Conservation (phyloP, 2,888 invertebrate genomes). For the Phymatocera aterrima region DNA sequence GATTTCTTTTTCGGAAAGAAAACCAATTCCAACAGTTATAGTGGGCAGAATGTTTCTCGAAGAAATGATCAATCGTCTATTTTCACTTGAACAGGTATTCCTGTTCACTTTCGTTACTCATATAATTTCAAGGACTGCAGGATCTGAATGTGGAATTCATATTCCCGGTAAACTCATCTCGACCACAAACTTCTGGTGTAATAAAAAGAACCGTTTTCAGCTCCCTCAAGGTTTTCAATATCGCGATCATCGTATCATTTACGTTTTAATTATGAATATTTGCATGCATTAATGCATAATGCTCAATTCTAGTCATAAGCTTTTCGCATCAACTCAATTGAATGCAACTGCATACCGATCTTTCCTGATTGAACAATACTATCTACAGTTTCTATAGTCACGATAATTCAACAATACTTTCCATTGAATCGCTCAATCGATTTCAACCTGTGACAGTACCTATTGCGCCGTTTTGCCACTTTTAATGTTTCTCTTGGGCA, state of each 20-base stretch:
- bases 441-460: not conserved
- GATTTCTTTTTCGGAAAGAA: no score
- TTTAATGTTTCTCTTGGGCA: not conserved
- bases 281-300: not conserved
- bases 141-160: not conserved
- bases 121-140: not conserved
- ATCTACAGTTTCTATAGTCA: not conserved
- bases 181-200: not conserved
- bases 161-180: not conserved
- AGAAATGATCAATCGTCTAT: not conserved
- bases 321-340: no score
- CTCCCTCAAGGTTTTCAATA: not conserved
- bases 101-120: conserved; percentile 5
- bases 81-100: not conserved
- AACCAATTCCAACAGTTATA: not conserved
- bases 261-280: not conserved
- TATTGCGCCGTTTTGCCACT: not conserved
- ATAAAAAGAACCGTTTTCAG: not conserved
- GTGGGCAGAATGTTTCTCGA: not conserved
- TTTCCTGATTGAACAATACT: not conserved
- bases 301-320: no score
- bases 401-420: not conserved
- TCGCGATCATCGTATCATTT: not conserved
- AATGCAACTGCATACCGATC: not conserved
- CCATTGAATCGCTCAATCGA: conserved; percentile 9